A percentile compares a stretch with the other conserved stretches of the same genome.
These are phyloP conservation scores for Teleogryllus oceanicus DNA, from an alignment of 2,888 invertebrate genomes.

Conservation along the genomic window DNA sequence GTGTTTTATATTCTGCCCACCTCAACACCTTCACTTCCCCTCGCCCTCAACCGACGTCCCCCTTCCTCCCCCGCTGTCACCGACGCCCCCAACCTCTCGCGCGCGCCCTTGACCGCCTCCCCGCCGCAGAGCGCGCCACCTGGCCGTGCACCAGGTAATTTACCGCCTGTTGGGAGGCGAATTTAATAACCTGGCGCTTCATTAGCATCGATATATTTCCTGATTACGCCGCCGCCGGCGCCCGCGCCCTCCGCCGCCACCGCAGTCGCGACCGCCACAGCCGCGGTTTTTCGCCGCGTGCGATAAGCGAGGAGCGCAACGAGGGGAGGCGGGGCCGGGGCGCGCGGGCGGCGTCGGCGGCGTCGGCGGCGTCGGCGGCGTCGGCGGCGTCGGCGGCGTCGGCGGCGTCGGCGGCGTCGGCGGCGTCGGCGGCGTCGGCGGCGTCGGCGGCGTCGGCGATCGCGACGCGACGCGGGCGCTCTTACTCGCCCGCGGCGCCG, in stretches of 20 bases:
- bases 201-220: conserved; percentile 7
- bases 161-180: conserved; percentile 10
- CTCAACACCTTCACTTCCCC: no score
- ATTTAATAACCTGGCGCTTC: conserved; percentile 10
- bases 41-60: not conserved
- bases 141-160: not conserved
- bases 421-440: no score
- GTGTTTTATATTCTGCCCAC: no score
- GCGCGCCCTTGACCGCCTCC: not conserved
- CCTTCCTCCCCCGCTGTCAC: not conserved
- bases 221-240: not conserved
- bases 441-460: no score
- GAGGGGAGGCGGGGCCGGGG: not conserved
- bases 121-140: not conserved
- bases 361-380: no score
- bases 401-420: no score
- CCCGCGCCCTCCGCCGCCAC: no score
- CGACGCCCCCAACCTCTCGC: not conserved
- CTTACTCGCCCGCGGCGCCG: not conserved
- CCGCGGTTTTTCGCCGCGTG: not conserved
- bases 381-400: no score
- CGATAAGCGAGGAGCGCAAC: not conserved
- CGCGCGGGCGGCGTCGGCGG: no score
- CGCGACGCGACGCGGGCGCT: no score
- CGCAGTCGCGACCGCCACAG: not conserved